Percentiles rank a stretch among this genome's conserved stretches.
phyloP scores from a whole-genome alignment of 2,797 vertebrate genomes.

The Odontamblyopus lacepedii region DNA sequence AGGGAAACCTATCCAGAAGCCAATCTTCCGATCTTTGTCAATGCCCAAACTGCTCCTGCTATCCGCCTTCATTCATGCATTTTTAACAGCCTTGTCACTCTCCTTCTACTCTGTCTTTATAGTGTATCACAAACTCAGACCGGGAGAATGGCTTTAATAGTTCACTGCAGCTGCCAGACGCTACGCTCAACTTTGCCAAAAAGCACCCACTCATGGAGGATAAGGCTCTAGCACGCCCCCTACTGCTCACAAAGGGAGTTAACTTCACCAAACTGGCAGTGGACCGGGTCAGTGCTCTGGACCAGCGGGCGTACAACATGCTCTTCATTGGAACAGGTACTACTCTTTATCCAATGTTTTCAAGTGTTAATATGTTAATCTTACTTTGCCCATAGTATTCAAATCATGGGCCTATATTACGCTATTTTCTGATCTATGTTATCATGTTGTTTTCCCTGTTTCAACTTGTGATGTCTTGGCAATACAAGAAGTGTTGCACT shows the following conservation, averaged over 20 bases:
- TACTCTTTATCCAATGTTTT: not conserved
- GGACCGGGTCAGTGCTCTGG: constrained; percentile 81
- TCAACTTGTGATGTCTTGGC: too few relatives aligned
- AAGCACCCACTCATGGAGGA: constrained; percentile 95
- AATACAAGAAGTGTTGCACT: too few relatives aligned
- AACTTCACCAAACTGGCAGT: constrained; percentile 94
- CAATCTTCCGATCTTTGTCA: constrained; percentile 44
- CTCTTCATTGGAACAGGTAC: constrained; percentile 95
- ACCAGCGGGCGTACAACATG: constrained; percentile 85
- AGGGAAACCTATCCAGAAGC: constrained; percentile 28
- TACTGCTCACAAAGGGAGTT: constrained; percentile 89
- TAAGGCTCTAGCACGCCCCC: constrained; percentile 83
- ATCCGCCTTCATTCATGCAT: constrained; percentile 9
- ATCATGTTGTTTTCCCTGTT: too few relatives aligned
- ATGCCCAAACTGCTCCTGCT: constrained; percentile 47
- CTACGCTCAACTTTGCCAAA: constrained; percentile 96
- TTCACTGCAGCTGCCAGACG: constrained; percentile 92
- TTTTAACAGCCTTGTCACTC: constrained; percentile 18
- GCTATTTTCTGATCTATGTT: too few relatives aligned
- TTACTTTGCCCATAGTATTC: too few relatives aligned
- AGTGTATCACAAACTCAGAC: constrained; percentile 94
- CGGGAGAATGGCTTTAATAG: constrained; percentile 85
- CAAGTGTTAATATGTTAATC: too few relatives aligned
- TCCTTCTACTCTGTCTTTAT: constrained; percentile 26
- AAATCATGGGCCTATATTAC: too few relatives aligned